phyloP scores from a whole-genome alignment of 2,113 vertebrate species.

The Apaloderma vittatum region DNA sequence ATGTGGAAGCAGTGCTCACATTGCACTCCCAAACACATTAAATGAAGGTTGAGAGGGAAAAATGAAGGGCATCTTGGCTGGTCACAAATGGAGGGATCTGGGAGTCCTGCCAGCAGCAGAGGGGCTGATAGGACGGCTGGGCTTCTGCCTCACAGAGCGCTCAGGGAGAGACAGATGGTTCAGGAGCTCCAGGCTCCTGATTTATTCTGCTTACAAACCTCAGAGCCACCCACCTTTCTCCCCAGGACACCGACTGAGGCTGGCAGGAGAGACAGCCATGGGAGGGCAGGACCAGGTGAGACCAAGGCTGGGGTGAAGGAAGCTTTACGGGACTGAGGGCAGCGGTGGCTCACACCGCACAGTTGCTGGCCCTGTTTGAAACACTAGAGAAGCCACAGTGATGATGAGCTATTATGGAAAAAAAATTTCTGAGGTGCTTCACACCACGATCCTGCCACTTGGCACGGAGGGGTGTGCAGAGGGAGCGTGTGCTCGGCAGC shows the following conservation, averaged over 20 bases:
- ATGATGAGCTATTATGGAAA: fast-evolving
- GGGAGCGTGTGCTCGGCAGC: background rate
- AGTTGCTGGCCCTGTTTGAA: background rate
- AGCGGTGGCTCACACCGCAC: background rate
- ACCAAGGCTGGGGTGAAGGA: background rate
- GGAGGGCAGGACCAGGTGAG: background rate
- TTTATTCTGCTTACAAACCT: background rate
- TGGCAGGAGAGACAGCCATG: background rate
- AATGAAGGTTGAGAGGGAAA: conserved; percentile 1
- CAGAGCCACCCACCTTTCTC: background rate
- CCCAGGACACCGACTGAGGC: background rate
- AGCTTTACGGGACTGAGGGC: background rate
- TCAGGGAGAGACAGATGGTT: background rate
- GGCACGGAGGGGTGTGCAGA: background rate
- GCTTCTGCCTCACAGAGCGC: fast-evolving
- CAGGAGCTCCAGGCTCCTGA: background rate
- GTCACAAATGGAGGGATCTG: conserved; percentile 7
- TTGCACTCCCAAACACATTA: background rate
- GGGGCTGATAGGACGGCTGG: background rate
- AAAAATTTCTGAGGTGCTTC: background rate
- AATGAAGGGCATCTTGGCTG: background rate
- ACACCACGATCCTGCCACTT: background rate
- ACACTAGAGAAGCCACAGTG: background rate
- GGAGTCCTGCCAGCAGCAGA: conserved; percentile 50
- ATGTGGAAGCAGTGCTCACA: background rate